Evolutionary conservation across 2,113 vertebrate genomes (phyloP), one percentile per base, ranked within the genome.

Genomic region (Lota lota): DNA sequence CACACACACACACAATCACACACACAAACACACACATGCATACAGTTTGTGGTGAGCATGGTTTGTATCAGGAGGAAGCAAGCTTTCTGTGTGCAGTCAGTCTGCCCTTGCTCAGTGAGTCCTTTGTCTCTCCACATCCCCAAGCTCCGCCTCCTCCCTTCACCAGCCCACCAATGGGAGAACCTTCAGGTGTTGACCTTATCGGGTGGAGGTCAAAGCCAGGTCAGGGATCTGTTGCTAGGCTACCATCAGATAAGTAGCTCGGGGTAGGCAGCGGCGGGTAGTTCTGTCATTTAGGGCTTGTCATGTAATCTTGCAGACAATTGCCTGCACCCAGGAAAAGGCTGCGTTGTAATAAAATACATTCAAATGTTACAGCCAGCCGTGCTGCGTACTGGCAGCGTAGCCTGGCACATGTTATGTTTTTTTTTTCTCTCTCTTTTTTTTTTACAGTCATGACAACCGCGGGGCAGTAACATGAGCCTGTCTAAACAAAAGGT

Each of bases 101-200:
- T 73, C 81, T 81, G 82, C 78, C 80, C 66, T 83, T 84, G 79
- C 77, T 84, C 82, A 88, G 84, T 82, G 82, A 76, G 80, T 90
- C 84, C 85, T 90, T 85, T 88, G 86, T 88, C 83, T 88, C 84
- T 80, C 82, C 47, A 63, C 79, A 82, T 79, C 74, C 86, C 81
- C 69, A 80, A 81, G 85, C 88, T 87, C 88, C 87, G 73, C 88
- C 89, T 82, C 74, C 84, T 83, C 79, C 70, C 84, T 84, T 80
- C 19, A 64, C 64, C 77, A 84, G 80, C 84, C 83, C 80, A 87
- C 90, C 90, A 92, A 93, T 93, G 88, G 87, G 87, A 88, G 86
- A 87, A 83, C 87, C 92, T 92, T 93, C 90, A 92, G 92, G 91
- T 92, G 90, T 87, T 92, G 92, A 93, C 92, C 92, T 93, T 92